A percentile compares a stretch with the other conserved stretches of the same genome.
phyloP scores from a whole-genome alignment of 2,888 invertebrate species.

The Conus canariensis region DNA sequence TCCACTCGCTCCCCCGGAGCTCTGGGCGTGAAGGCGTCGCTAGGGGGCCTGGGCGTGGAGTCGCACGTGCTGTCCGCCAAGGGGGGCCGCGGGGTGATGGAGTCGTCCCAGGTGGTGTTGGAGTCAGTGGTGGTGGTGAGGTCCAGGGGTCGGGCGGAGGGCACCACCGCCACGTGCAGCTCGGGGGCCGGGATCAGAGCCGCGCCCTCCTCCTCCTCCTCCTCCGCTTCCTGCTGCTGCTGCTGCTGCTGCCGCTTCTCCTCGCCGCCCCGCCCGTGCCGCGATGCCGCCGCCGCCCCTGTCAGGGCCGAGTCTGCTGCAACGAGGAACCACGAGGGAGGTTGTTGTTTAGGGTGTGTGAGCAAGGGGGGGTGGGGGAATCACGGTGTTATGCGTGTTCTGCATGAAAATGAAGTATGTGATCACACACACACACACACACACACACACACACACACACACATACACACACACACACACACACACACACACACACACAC shows the following conservation, averaged over 20 bases:
- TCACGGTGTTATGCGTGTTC: no score
- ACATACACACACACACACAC: no score
- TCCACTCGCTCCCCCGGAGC: no score
- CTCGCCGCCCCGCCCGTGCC: neutral
- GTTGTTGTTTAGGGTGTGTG: neutral
- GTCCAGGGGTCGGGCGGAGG: constrained; percentile 12
- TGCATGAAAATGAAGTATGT: no score
- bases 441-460: no score
- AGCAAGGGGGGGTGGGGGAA: neutral
- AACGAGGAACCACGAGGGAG: neutral
- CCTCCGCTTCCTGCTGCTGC: neutral
- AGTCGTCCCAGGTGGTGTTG: constrained; percentile 21
- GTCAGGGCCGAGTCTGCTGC: neutral
- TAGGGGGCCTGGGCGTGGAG: neutral
- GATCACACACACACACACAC: no score
- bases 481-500: no score
- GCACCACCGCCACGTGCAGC: constrained; percentile 18
- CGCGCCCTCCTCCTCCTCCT: neutral
- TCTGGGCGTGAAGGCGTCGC: neutral
- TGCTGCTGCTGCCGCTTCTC: neutral
- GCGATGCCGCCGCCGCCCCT: neutral
- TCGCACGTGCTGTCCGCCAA: neutral
- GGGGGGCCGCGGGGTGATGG: constrained; percentile 8
- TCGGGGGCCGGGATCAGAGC: neutral
- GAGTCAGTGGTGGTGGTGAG: neutral